Percentiles rank a stretch among this genome's conserved stretches.
These are phyloP conservation scores for Apis florea DNA, from an alignment of 1,140 invertebrate genomes.

Conservation along the genomic window DNA sequence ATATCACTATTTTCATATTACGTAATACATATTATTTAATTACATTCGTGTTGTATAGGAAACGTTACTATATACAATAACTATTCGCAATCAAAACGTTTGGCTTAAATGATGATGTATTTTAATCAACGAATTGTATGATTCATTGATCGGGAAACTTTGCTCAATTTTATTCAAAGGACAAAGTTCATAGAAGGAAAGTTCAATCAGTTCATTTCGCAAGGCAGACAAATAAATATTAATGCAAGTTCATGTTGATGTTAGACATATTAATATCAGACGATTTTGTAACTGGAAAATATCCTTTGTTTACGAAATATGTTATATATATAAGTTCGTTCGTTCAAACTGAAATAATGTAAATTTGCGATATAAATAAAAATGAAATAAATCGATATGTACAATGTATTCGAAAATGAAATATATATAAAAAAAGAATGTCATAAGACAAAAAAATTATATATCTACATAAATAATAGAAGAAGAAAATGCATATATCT, in stretches of 20 bases:
- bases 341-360: too few species aligned
- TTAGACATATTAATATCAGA: neutral
- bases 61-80: too few species aligned
- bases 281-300: neutral
- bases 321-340: too few species aligned
- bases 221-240: neutral
- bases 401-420: too few species aligned
- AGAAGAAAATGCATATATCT: neutral
- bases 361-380: neutral
- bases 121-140: conserved; percentile 6
- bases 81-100: neutral
- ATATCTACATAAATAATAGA: neutral
- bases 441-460: neutral
- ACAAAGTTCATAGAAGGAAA: conserved; percentile 24
- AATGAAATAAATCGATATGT: neutral
- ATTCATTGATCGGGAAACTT: conserved; percentile 9
- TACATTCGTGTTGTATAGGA: too few species aligned
- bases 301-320: conserved; percentile 4
- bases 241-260: conserved; percentile 15
- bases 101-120: neutral
- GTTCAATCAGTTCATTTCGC: conserved; percentile 37
- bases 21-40: too few species aligned
- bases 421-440: neutral
- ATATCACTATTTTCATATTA: too few species aligned
- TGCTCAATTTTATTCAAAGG: conserved; percentile 26